A percentile compares a stretch with the other conserved stretches of the same genome.
Evolutionary conservation across 2,888 invertebrate genomes (phyloP).

Genomic region (Eurois occulta): DNA sequence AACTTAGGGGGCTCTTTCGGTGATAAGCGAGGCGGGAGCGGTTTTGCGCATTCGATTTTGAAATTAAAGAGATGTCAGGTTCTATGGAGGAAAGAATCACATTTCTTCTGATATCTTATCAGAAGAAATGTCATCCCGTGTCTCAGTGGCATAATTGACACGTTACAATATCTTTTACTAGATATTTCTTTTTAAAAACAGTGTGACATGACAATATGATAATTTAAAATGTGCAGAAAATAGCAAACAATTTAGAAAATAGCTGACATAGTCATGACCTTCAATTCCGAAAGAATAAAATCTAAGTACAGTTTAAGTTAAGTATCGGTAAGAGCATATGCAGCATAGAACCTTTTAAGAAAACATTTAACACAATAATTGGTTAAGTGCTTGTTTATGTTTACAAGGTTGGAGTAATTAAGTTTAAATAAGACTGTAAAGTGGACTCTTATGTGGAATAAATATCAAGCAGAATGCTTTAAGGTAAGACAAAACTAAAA

Average conservation of each 20-base stretch:
- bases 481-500: neutral
- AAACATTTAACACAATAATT: conserved; percentile 11
- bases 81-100: neutral
- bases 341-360: conserved; percentile 3
- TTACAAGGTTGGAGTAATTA: conserved; percentile 26
- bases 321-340: neutral
- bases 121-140: neutral
- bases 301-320: neutral
- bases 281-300: neutral
- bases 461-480: neutral
- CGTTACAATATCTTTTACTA: neutral
- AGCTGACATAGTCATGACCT: neutral
- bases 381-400: neutral
- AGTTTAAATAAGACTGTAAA: neutral
- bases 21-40: conserved; percentile 10
- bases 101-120: too few species aligned
- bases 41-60: neutral
- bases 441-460: neutral
- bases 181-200: neutral
- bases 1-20: neutral
- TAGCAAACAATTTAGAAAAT: neutral
- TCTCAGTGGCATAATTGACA: neutral
- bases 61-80: neutral
- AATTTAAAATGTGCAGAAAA: neutral
- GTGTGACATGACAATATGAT: neutral